phyloP scores from a whole-genome alignment of 2,797 vertebrate genomes.

The Protosalanx chinensis region DNA sequence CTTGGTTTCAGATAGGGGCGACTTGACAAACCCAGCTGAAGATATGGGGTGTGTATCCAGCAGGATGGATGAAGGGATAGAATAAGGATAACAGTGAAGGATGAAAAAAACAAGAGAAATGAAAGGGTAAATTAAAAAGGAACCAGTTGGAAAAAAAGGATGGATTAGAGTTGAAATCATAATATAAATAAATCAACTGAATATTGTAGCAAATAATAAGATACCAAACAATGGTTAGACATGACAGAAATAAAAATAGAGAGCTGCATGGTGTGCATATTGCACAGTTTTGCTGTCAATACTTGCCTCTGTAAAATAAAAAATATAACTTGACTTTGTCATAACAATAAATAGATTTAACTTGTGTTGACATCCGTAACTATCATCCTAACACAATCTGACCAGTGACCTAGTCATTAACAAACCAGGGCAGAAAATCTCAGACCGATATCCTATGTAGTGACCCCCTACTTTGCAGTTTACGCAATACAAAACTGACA shows the following conservation, averaged over 20 bases:
- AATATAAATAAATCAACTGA: constrained; percentile 4
- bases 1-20: constrained; percentile 95
- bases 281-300: too few species aligned
- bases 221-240: neutral
- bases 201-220: constrained; percentile 8
- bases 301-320: constrained; percentile 40
- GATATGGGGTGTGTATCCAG: constrained; percentile 31
- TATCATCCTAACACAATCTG: too few species aligned
- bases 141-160: constrained; percentile 1
- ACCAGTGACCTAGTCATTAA: neutral
- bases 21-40: constrained; percentile 96
- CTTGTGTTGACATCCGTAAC: too few species aligned
- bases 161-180: neutral
- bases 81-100: constrained; percentile 21
- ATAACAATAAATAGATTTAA: neutral
- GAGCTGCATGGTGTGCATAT: neutral
- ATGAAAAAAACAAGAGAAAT: constrained; percentile 30
- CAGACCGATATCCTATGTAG: neutral
- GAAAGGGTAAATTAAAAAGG: neutral
- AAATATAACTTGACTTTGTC: constrained; percentile 9
- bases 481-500: neutral
- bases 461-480: neutral
- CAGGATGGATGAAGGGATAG: constrained; percentile 11
- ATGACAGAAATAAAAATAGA: constrained; percentile 11
- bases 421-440: neutral